Evolutionary conservation across 1,140 invertebrate species (phyloP).

Genomic region (Asobara japonica): DNA sequence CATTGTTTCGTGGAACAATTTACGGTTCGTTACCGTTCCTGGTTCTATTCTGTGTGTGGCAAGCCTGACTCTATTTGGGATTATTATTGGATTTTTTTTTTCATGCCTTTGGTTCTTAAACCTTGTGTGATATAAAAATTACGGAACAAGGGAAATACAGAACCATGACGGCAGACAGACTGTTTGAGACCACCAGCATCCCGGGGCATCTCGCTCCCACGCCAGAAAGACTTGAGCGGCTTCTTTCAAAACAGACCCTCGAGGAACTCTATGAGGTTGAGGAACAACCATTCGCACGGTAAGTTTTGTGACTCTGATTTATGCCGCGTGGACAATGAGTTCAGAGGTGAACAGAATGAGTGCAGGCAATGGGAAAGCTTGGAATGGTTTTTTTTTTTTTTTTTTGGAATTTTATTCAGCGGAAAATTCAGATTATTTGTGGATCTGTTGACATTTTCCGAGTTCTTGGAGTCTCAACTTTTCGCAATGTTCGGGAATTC

Average conservation of each 20-base stretch:
- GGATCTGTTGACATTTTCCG: too few relatives aligned
- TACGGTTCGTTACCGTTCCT: not conserved
- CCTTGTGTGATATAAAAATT: not conserved
- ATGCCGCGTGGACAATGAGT: not conserved
- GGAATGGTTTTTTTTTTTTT: too few relatives aligned
- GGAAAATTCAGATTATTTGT: too few relatives aligned
- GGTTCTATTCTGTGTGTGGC: conserved; percentile 1
- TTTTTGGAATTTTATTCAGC: too few relatives aligned
- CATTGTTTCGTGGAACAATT: not conserved
- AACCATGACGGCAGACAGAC: conserved; percentile 60
- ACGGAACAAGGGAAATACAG: not conserved
- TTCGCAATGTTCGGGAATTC: too few relatives aligned
- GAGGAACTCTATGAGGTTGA: conserved; percentile 67
- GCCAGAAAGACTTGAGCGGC: conserved; percentile 63
- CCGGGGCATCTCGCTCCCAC: conserved; percentile 67
- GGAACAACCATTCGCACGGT: conserved; percentile 68
- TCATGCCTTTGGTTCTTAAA: not conserved
- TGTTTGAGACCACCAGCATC: conserved; percentile 64
- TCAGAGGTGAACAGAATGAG: too few relatives aligned
- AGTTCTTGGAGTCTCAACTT: too few relatives aligned
- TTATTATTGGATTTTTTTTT: not conserved
- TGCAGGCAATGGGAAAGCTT: too few relatives aligned
- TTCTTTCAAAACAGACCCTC: conserved; percentile 65
- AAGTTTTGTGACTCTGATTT: conserved; percentile 38
- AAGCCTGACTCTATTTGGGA: not conserved